A percentile compares a stretch with the other conserved stretches of the same genome.
Conservation (phyloP, 2,888 invertebrate species). For the Aspidiotus destructor region DNA sequence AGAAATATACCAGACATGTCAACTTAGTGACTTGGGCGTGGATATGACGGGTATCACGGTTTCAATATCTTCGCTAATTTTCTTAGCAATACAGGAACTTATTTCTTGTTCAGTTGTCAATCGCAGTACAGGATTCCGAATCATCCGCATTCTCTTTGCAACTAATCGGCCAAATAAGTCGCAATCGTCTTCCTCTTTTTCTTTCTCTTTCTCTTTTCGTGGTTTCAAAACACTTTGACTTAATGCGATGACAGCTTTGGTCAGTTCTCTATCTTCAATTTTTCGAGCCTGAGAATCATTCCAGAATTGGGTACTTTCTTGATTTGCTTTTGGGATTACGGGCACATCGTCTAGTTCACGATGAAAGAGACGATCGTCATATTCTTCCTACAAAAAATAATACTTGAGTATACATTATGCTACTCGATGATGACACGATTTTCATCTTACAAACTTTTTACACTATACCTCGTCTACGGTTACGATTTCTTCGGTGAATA, state of each 20-base stretch:
- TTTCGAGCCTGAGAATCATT: not conserved
- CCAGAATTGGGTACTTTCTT: not conserved
- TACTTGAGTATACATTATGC: not conserved
- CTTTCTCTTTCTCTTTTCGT: slow-evolving; percentile 1
- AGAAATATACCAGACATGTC: not conserved
- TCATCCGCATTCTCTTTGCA: not conserved
- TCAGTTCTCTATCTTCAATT: not conserved
- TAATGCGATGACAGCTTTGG: not conserved
- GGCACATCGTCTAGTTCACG: not conserved
- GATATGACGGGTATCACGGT: not conserved
- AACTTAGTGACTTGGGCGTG: not conserved
- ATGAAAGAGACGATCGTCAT: not conserved
- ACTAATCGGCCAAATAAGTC: not conserved
- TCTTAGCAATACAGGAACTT: slow-evolving; percentile 4
- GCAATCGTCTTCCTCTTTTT: slow-evolving; percentile 3
- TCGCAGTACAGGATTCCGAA: not conserved
- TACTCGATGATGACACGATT: too few relatives aligned
- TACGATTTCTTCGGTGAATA: not conserved
- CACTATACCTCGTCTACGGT: not conserved
- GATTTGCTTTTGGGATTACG: not conserved
- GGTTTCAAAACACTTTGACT: not conserved
- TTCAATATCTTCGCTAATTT: not conserved
- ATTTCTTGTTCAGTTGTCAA: not conserved
- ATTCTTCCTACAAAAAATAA: not conserved
- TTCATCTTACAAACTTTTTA: not conserved